A percentile compares a stretch with the other conserved stretches of the same genome.
These are phyloP conservation scores for Geococcyx californianus DNA, from an alignment of 2,113 vertebrate genomes.

Conservation along the genomic window DNA sequence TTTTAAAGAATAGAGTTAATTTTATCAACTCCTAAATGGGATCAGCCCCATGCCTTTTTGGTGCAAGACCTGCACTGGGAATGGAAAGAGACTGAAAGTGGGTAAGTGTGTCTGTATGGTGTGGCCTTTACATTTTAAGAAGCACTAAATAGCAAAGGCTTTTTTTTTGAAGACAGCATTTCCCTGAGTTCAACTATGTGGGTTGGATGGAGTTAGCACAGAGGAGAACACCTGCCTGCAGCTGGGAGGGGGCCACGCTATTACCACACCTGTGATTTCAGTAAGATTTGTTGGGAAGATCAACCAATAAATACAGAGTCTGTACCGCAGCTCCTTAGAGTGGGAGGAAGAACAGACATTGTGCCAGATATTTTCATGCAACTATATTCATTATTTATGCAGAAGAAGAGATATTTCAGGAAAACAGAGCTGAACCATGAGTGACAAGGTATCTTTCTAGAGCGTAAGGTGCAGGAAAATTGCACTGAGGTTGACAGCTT, in stretches of 20 bases:
- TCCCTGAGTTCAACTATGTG: not conserved
- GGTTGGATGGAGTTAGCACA: not conserved
- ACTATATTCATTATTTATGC: slow-evolving; percentile 75
- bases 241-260: not conserved
- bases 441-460: slow-evolving; percentile 75
- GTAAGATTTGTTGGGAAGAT: slow-evolving; percentile 23
- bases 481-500: slow-evolving; percentile 73
- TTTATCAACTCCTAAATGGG: not conserved
- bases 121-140: not conserved
- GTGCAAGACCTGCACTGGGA: not conserved
- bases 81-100: not conserved
- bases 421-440: slow-evolving; percentile 61
- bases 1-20: not conserved
- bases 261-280: slow-evolving; percentile 40
- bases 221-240: not conserved
- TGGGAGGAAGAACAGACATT: slow-evolving; percentile 33
- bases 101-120: not conserved
- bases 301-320: slow-evolving; percentile 36
- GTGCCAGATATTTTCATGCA: slow-evolving; percentile 61
- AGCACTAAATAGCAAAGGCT: not conserved
- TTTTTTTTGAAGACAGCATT: not conserved
- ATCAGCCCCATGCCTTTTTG: not conserved
- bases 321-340: slow-evolving; percentile 50
- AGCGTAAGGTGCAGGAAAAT: slow-evolving; percentile 66
- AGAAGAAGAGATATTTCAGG: slow-evolving; percentile 77